phyloP scores from a whole-genome alignment of 2,113 vertebrate species.

The Rutilus rutilus region DNA sequence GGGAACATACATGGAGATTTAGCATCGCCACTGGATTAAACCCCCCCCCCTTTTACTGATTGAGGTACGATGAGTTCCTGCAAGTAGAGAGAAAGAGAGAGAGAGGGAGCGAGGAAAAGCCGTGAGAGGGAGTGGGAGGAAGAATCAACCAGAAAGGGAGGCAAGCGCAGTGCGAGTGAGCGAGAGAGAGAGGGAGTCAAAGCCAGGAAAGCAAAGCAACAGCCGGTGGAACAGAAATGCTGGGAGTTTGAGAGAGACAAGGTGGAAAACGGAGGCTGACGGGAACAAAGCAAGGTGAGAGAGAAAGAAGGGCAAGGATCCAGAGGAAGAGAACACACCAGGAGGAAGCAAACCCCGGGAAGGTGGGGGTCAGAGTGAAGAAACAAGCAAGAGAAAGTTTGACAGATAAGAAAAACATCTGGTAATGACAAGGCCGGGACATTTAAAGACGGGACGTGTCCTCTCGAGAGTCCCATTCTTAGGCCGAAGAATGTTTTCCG shows the following conservation, averaged over 20 bases:
- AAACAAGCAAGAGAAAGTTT: slow-evolving; percentile 52
- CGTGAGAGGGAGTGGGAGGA: slow-evolving; percentile 51
- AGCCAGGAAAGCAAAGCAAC: slow-evolving; percentile 59
- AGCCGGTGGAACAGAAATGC: slow-evolving; percentile 60
- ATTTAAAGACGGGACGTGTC: slow-evolving; percentile 63
- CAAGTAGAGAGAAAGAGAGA: slow-evolving; percentile 44
- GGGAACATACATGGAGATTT: slow-evolving; percentile 66
- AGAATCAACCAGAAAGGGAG: slow-evolving; percentile 57
- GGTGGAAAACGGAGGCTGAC: slow-evolving; percentile 55
- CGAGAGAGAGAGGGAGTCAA: slow-evolving; percentile 51
- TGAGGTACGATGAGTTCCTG: slow-evolving; percentile 70
- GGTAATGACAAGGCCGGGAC: slow-evolving; percentile 66
- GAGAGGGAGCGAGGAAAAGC: slow-evolving; percentile 43
- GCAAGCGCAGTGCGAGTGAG: slow-evolving; percentile 44
- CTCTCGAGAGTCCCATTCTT: slow-evolving; percentile 63
- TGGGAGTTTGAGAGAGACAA: slow-evolving; percentile 59
- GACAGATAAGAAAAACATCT: slow-evolving; percentile 49
- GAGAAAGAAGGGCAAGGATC: slow-evolving; percentile 58
- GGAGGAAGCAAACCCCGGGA: slow-evolving; percentile 47
- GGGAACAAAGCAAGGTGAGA: slow-evolving; percentile 41
- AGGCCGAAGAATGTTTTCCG: slow-evolving; percentile 73
- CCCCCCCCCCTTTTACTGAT: slow-evolving; percentile 60
- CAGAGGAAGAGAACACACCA: slow-evolving; percentile 50
- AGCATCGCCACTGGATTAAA: slow-evolving; percentile 70
- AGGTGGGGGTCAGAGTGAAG: slow-evolving; percentile 53